Conservation (phyloP, 92 coral and sea anemone genomes). For the Phenganax stokvisi region DNA sequence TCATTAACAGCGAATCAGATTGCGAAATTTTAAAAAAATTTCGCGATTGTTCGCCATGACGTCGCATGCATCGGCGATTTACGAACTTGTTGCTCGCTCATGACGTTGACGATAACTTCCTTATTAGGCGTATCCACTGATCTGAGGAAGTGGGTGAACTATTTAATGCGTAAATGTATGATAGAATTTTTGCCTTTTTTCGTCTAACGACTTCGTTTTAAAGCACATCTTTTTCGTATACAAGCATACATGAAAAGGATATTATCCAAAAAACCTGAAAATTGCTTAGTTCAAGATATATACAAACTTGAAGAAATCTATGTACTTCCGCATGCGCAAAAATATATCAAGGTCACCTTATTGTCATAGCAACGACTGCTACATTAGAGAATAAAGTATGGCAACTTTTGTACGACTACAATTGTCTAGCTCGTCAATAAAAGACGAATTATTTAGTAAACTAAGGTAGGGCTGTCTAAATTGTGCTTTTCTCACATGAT, state of each 20-base stretch:
- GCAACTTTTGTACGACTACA: conserved; percentile 78
- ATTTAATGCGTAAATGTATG: too few species aligned
- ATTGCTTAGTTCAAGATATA: too few species aligned
- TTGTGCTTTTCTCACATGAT: not conserved
- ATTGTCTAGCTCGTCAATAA: conserved; percentile 56
- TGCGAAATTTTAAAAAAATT: not conserved
- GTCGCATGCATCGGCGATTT: not conserved
- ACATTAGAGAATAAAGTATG: conserved; percentile 61
- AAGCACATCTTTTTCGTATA: too few species aligned
- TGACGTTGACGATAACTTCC: conserved; percentile 18
- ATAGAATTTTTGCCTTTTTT: too few species aligned
- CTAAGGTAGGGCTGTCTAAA: conserved; percentile 55
- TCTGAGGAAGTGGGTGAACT: not conserved
- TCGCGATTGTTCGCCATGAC: conserved; percentile 37
- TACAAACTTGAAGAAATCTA: too few species aligned
- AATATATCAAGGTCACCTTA: not conserved
- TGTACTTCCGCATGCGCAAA: not conserved
- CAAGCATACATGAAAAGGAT: too few species aligned
- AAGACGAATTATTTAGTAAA: conserved; percentile 65
- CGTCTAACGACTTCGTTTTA: too few species aligned
- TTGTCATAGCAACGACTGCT: conserved; percentile 59
- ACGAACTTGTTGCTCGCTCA: not conserved
- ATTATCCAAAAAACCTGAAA: too few species aligned
- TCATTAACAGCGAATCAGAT: conserved; percentile 90
- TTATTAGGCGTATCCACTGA: not conserved